phyloP scores from a whole-genome alignment of 1,140 invertebrate genomes.

The Sarcophaga bullata region DNA sequence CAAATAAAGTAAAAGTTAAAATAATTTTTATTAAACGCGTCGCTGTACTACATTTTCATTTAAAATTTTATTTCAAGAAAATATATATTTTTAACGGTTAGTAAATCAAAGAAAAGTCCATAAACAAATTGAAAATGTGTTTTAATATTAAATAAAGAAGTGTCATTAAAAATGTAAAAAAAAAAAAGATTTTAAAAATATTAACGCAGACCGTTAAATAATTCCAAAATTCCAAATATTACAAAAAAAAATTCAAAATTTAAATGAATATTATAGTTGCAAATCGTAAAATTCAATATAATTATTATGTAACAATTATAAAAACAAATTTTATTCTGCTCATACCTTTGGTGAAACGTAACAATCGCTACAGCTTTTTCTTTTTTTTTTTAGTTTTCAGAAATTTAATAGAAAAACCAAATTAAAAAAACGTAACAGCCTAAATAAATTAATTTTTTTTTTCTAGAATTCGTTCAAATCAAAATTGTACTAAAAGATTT shows the following conservation, averaged over 20 bases:
- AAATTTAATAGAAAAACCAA: background rate
- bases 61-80: conserved; percentile 1
- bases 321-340: too few species aligned
- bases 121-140: background rate
- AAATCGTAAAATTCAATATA: background rate
- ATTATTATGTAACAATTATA: conserved; percentile 18
- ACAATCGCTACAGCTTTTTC: background rate
- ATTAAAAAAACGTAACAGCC: conserved; percentile 8
- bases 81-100: conserved; percentile 19
- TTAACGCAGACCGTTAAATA: background rate
- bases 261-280: background rate
- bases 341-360: conserved; percentile 6
- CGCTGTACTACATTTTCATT: conserved; percentile 2
- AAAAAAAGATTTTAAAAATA: background rate
- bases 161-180: background rate
- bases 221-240: background rate
- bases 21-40: conserved; percentile 1
- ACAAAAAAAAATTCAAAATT: background rate
- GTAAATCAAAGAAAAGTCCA: conserved; percentile 1
- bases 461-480: background rate
- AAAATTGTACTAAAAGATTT: background rate
- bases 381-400: background rate
- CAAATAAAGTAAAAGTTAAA: background rate
- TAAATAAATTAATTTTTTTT: background rate
- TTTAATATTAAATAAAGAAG: background rate